These are phyloP conservation scores for Esox niger DNA, from an alignment of 2,113 vertebrate genomes.

Conservation along the genomic window DNA sequence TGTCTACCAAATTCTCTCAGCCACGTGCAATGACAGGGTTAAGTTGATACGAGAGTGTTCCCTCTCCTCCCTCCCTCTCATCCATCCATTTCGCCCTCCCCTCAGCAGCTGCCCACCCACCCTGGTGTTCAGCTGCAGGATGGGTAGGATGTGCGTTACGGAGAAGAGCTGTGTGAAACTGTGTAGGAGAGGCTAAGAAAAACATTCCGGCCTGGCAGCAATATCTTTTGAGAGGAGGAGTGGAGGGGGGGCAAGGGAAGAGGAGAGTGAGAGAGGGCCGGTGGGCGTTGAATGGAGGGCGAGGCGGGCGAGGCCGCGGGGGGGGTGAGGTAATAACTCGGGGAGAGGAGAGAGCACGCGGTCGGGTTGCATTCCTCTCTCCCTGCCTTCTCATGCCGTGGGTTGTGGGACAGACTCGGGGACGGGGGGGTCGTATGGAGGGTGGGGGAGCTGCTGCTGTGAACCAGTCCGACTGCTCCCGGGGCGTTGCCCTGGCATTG, in stretches of 20 bases:
- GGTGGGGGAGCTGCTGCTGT: slow-evolving; percentile 38
- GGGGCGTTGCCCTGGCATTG: slow-evolving; percentile 45
- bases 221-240: slow-evolving; percentile 46
- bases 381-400: slow-evolving; percentile 76
- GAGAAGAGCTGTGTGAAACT: slow-evolving; percentile 66
- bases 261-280: slow-evolving; percentile 56
- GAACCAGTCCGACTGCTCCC: slow-evolving; percentile 55
- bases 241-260: slow-evolving; percentile 29
- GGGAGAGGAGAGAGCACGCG: slow-evolving; percentile 49
- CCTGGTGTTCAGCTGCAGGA: slow-evolving; percentile 4
- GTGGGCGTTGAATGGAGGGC: slow-evolving; percentile 25
- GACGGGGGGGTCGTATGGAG: slow-evolving; percentile 43
- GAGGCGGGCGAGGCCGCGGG: slow-evolving; percentile 1
- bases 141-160: slow-evolving; percentile 33
- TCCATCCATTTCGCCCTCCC: not conserved
- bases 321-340: slow-evolving; percentile 61
- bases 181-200: slow-evolving; percentile 84
- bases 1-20: not conserved
- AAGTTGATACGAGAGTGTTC: slow-evolving; percentile 16
- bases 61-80: not conserved
- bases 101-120: not conserved
- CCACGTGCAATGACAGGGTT: slow-evolving; percentile 11
- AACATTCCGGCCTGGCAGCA: slow-evolving; percentile 67
- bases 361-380: slow-evolving; percentile 74
- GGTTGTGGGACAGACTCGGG: slow-evolving; percentile 59